These are phyloP conservation scores for Saturnia japonica DNA, from an alignment of 2,888 invertebrate genomes.

Conservation along the genomic window DNA sequence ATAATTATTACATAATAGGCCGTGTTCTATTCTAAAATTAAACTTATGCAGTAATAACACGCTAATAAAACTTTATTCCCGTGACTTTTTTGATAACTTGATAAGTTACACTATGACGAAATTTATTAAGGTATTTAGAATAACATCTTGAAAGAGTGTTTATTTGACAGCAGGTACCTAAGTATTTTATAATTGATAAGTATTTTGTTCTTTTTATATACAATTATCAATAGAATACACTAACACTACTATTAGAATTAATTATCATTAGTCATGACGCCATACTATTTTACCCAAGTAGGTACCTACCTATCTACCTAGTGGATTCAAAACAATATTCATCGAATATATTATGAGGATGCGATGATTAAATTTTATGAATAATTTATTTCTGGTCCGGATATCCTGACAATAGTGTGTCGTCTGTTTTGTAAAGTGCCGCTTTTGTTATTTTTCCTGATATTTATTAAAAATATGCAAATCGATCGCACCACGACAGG, in stretches of 20 bases:
- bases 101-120: no score
- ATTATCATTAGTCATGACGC: not conserved
- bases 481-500: conserved; percentile 74
- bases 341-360: conserved; percentile 63
- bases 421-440: conserved; percentile 62
- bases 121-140: no score
- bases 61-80: not conserved
- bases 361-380: conserved; percentile 74
- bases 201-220: not conserved
- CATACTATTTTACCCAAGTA: not conserved
- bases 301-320: no score
- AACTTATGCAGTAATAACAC: not conserved
- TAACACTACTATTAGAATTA: not conserved
- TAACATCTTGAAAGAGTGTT: no score
- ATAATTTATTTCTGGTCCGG: conserved; percentile 71
- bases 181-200: not conserved
- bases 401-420: conserved; percentile 70
- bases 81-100: no score
- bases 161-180: no score
- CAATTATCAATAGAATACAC: not conserved
- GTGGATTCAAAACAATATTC: conserved; percentile 62
- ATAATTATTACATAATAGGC: no score
- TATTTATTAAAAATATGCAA: conserved; percentile 81
- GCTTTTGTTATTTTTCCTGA: conserved; percentile 72
- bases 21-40: no score